These are phyloP conservation scores for Agrochola lychnidis DNA, from an alignment of 2,888 invertebrate genomes.

Conservation along the genomic window DNA sequence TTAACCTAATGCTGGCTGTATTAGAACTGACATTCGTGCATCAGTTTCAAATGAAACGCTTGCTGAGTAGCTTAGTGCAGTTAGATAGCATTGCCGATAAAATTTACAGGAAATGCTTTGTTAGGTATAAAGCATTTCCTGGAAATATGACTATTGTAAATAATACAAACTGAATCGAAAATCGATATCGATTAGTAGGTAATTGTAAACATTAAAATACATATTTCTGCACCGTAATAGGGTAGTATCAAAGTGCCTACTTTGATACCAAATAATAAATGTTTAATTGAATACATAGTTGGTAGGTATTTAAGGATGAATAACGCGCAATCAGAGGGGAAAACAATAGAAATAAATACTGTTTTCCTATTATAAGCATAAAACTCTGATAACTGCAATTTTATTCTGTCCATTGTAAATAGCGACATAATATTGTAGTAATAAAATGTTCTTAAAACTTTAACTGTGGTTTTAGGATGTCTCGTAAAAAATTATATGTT, in stretches of 20 bases:
- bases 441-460: slow-evolving; percentile 5
- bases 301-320: not conserved
- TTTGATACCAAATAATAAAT: not conserved
- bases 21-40: not conserved
- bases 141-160: not conserved
- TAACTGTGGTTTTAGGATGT: slow-evolving; percentile 25
- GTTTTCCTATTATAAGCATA: not conserved
- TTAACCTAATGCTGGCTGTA: not conserved
- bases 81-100: not conserved
- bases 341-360: slow-evolving; percentile 8
- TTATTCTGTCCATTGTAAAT: not conserved
- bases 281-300: not conserved
- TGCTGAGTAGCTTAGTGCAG: not conserved
- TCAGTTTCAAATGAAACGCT: not conserved
- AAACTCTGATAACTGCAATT: slow-evolving; percentile 3
- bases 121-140: too few relatives aligned
- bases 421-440: not conserved
- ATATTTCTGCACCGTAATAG: not conserved
- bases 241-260: not conserved
- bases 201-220: not conserved
- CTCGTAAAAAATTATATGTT: slow-evolving; percentile 22
- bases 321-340: not conserved
- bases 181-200: not conserved
- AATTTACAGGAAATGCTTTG: not conserved
- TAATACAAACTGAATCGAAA: not conserved